Evolutionary conservation across 2,888 invertebrate species (phyloP).

Genomic region (Trimorus sp.): DNA sequence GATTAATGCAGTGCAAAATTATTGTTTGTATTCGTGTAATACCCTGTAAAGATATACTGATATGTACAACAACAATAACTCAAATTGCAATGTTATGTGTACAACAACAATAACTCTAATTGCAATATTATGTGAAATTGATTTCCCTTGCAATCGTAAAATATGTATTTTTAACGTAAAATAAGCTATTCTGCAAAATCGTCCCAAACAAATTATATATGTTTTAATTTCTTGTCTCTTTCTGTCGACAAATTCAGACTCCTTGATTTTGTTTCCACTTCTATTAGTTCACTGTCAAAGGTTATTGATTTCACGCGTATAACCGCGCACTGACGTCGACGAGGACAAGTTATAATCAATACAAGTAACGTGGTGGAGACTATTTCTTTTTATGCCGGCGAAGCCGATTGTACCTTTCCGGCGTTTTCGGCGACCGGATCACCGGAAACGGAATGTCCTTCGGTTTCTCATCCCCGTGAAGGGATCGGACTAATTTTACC

Average conservation of each 20-base stretch:
- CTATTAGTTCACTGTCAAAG: slow-evolving; percentile 64
- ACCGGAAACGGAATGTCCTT: slow-evolving; percentile 11
- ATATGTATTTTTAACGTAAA: too few species aligned
- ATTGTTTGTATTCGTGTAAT: too few species aligned
- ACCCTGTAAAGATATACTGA: too few species aligned
- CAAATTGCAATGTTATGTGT: too few species aligned
- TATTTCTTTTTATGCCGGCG: slow-evolving; percentile 49
- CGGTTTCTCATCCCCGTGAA: background rate
- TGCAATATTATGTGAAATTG: too few species aligned
- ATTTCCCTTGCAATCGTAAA: too few species aligned
- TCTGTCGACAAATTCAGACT: background rate
- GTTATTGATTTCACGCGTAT: slow-evolving; percentile 72
- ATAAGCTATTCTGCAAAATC: too few species aligned
- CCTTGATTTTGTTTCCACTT: slow-evolving; percentile 22
- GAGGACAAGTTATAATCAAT: slow-evolving; percentile 71
- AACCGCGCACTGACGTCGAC: slow-evolving; percentile 71
- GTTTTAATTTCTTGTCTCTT: too few species aligned
- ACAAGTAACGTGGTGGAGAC: slow-evolving; percentile 61
- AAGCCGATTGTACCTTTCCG: slow-evolving; percentile 61
- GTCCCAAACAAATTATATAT: too few species aligned
- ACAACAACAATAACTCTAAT: too few species aligned
- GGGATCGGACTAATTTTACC: slow-evolving; percentile 29
- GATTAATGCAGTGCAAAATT: too few species aligned
- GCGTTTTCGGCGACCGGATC: slow-evolving; percentile 14
- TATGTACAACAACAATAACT: too few species aligned